phyloP scores from a whole-genome alignment of 2,113 vertebrate species.

The Spea multiplicata region DNA sequence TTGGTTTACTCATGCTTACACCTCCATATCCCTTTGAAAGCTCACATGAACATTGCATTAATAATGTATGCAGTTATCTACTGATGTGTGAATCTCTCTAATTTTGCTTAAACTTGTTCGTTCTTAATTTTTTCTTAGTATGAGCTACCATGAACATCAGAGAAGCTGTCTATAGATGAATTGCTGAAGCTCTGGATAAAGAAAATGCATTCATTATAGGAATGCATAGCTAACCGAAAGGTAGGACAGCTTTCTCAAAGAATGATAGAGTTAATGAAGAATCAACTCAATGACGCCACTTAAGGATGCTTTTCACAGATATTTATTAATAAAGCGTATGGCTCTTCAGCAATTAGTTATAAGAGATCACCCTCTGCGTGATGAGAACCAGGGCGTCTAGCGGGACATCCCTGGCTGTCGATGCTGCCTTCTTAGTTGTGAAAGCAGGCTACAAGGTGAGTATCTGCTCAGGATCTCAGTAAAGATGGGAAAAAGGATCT shows the following conservation, averaged over 20 bases:
- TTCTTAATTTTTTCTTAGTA: slow-evolving; percentile 1
- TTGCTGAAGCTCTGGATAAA: not conserved
- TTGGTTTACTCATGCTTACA: slow-evolving; percentile 9
- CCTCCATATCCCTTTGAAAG: not conserved
- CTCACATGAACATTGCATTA: not conserved
- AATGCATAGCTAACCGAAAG: slow-evolving; percentile 8
- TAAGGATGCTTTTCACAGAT: too few species aligned
- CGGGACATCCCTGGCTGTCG: too few species aligned
- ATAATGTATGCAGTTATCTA: slow-evolving; percentile 16
- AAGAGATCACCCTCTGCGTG: too few species aligned
- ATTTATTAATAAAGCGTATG: too few species aligned
- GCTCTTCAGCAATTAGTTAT: too few species aligned
- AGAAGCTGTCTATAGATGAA: not conserved
- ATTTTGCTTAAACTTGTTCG: not conserved
- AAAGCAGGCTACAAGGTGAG: too few species aligned
- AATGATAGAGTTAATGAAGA: not conserved
- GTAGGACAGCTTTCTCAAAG: not conserved
- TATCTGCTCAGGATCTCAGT: too few species aligned
- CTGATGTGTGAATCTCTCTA: not conserved
- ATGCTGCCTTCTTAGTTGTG: too few species aligned
- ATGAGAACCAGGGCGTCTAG: too few species aligned
- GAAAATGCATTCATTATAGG: not conserved
- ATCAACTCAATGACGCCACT: too few species aligned
- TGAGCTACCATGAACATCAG: not conserved
- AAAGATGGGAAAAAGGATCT: too few species aligned